A percentile compares a stretch with the other conserved stretches of the same genome.
Conservation (phyloP, 64 coral and sea anemone genomes). For the Pocillopora damicornis region DNA sequence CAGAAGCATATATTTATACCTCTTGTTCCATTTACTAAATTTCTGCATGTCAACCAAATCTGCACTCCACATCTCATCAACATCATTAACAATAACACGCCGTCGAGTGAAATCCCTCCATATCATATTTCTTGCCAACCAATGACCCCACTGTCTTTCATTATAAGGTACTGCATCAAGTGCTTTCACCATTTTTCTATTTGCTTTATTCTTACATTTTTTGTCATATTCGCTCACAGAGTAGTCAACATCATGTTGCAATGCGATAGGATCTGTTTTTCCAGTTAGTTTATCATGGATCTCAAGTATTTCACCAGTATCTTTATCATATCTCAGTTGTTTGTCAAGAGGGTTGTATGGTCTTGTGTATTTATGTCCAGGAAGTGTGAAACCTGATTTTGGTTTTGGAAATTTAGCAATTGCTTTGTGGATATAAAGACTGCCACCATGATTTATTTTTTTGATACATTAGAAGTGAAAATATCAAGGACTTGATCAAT, state of each 20-base stretch:
- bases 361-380: conserved; percentile 22
- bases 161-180: neutral
- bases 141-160: neutral
- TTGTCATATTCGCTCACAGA: neutral
- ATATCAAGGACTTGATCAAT: no score
- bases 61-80: neutral
- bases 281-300: neutral
- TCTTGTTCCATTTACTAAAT: neutral
- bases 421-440: no score
- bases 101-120: neutral
- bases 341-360: conserved; percentile 24
- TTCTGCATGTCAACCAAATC: neutral
- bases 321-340: neutral
- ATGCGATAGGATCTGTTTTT: neutral
- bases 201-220: neutral
- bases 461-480: no score
- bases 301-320: neutral
- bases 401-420: no score
- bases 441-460: no score
- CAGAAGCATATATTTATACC: neutral
- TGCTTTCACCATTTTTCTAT: conserved; percentile 17
- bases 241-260: conserved; percentile 13
- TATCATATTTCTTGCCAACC: neutral
- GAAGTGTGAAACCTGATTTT: no score
- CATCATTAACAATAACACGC: neutral